phyloP scores from a whole-genome alignment of 2,888 invertebrate species.

The Drosophila multiciliata region DNA sequence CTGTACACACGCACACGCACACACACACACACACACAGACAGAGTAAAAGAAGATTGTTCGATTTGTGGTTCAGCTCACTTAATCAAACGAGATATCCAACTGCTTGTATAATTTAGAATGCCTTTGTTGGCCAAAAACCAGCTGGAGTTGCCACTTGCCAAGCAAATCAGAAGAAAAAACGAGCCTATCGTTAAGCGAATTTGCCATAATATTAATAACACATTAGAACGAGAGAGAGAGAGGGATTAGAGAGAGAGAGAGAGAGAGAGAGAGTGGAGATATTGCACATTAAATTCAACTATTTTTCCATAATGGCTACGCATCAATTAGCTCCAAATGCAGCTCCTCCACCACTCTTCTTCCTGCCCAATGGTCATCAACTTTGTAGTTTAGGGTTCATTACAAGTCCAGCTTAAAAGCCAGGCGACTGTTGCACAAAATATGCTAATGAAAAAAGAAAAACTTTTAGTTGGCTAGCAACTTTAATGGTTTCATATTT shows the following conservation, averaged over 20 bases:
- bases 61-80: constrained; percentile 63
- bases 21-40: neutral
- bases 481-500: constrained; percentile 80
- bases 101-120: constrained; percentile 79
- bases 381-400: constrained; percentile 75
- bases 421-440: neutral
- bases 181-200: constrained; percentile 57
- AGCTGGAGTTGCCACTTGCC: constrained; percentile 33
- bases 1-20: constrained; percentile 42
- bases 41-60: neutral
- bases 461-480: constrained; percentile 57
- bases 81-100: constrained; percentile 83
- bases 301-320: constrained; percentile 65
- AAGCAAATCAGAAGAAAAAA: constrained; percentile 3
- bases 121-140: constrained; percentile 64
- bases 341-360: neutral
- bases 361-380: constrained; percentile 41
- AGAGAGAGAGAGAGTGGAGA: constrained; percentile 17
- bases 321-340: constrained; percentile 57
- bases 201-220: constrained; percentile 80
- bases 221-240: constrained; percentile 66
- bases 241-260: neutral
- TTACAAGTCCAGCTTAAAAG: constrained; percentile 46
- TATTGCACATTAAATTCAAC: constrained; percentile 71
- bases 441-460: constrained; percentile 72